These are phyloP conservation scores for Pseudomyrmex dendroicus DNA, from an alignment of 1,140 invertebrate genomes.

Conservation along the genomic window DNA sequence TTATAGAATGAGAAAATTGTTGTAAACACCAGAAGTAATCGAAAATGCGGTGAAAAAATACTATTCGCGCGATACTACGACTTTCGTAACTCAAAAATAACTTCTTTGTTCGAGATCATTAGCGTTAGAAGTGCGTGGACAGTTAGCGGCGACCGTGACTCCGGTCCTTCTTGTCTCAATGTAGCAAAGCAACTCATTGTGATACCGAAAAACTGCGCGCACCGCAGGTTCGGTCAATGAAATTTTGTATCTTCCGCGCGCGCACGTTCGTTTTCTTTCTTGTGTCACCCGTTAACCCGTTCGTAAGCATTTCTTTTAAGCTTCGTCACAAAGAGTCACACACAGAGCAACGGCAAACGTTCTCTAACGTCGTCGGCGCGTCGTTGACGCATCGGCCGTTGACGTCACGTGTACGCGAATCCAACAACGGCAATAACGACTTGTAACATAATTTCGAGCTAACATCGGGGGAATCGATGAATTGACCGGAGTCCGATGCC, in stretches of 20 bases:
- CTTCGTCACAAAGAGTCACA: slow-evolving; percentile 13
- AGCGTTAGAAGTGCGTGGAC: slow-evolving; percentile 16
- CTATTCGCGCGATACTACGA: neutral
- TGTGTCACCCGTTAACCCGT: neutral
- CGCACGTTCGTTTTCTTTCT: neutral
- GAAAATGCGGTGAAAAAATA: neutral
- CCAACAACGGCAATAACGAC: slow-evolving; percentile 36
- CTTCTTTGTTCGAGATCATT: slow-evolving; percentile 14
- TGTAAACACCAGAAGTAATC: neutral
- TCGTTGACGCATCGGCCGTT: neutral
- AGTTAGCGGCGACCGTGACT: slow-evolving; percentile 25
- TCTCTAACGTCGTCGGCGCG: neutral
- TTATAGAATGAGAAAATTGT: too few relatives aligned
- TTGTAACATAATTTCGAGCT: slow-evolving; percentile 10
- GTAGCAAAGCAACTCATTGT: slow-evolving; percentile 32
- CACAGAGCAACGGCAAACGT: neutral
- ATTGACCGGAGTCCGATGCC: slow-evolving; percentile 35
- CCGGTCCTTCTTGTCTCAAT: slow-evolving; percentile 10
- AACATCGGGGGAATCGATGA: slow-evolving; percentile 29
- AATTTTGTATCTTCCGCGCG: neutral
- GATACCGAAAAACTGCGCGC: neutral
- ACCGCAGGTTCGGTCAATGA: neutral
- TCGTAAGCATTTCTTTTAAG: slow-evolving; percentile 5
- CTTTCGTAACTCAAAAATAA: neutral
- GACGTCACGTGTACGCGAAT: slow-evolving; percentile 29